Evolutionary conservation across 2,113 vertebrate species (phyloP).

Genomic region (Mormoops blainvillei): DNA sequence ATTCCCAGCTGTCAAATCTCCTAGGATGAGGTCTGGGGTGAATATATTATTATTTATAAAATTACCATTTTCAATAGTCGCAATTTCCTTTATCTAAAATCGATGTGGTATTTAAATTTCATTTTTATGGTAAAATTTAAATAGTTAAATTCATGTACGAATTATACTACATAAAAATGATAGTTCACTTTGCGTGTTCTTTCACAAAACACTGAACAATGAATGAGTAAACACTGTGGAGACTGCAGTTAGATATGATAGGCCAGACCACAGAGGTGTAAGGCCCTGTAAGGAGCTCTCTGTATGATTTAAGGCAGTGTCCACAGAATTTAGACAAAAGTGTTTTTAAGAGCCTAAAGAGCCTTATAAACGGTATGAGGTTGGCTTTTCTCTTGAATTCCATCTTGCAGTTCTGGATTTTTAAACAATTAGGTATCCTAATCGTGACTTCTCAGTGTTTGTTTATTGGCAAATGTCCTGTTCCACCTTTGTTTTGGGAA

Average conservation of each 20-base stretch:
- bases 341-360: background rate
- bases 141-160: background rate
- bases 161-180: background rate
- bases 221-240: background rate
- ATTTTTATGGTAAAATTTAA: background rate
- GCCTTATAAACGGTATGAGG: background rate
- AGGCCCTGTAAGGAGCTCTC: background rate
- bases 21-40: background rate
- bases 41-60: background rate
- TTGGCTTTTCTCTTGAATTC: background rate
- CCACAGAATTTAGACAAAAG: background rate
- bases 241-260: rapidly evolving
- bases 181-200: background rate
- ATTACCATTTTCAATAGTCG: background rate
- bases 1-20: background rate
- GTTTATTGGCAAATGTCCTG: background rate
- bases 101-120: background rate
- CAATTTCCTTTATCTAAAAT: background rate
- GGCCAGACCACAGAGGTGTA: rapidly evolving
- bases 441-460: background rate
- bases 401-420: background rate
- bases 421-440: background rate
- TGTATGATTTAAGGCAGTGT: background rate
- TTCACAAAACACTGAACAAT: background rate
- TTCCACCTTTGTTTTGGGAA: background rate